Evolutionary conservation across 2,113 vertebrate genomes (phyloP).

Genomic region (Aegithalos caudatus): DNA sequence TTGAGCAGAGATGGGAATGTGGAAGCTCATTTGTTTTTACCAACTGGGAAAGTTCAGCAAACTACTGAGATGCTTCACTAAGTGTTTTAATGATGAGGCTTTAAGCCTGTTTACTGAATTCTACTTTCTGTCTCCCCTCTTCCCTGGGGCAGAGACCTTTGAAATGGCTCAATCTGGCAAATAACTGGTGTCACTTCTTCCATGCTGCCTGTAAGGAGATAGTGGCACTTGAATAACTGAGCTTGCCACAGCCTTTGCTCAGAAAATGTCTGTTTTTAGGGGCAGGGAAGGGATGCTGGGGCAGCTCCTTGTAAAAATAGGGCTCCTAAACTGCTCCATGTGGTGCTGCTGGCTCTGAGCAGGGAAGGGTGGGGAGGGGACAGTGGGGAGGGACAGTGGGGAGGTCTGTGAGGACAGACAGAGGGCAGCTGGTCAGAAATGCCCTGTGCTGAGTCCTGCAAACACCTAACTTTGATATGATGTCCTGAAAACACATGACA

Average conservation of each 20-base stretch:
- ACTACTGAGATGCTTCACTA: background rate
- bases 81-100: background rate
- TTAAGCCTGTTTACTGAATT: background rate
- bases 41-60: constrained; percentile 10
- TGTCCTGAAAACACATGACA: background rate
- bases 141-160: background rate
- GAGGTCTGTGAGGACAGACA: background rate
- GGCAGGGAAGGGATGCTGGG: background rate
- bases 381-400: rapidly evolving
- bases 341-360: background rate
- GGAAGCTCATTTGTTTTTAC: constrained; percentile 28
- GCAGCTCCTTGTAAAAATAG: background rate
- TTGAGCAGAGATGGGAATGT: background rate
- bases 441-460: background rate
- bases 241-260: background rate
- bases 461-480: background rate
- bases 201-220: background rate
- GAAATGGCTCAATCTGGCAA: background rate
- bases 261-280: background rate
- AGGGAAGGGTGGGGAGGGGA: background rate
- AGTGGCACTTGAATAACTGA: background rate
- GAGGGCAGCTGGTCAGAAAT: background rate
- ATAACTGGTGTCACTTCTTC: background rate
- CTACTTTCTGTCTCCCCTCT: background rate
- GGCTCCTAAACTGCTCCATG: background rate